Base-by-base conservation (phyloP, 1,140 invertebrate genomes). In the Saccostrea echinata region DNA sequence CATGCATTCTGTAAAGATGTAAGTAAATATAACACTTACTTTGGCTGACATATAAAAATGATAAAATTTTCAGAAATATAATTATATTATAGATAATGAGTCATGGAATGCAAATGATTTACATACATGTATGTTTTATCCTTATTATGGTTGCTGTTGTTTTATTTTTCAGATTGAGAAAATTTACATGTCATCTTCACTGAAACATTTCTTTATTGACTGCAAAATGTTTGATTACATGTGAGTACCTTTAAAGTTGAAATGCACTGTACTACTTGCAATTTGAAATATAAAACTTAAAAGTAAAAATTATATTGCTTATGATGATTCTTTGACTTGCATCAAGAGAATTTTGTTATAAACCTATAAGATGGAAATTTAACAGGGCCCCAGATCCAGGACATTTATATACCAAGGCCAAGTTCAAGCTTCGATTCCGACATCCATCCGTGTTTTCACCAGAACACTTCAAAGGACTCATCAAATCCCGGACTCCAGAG, bases 1-100 rank as follows among this genome's bases (percentile, higher is more conserved):
- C 83, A 82, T 11, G 76, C 82, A 68, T 89, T 89, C 35, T 89
- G 88, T 87, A 89, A 89, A 85, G 86, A 89, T 86, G 88, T 89
- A 87, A 84, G 88, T 89, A 24, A 51, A 51, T 16, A 51, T 53
- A 43, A 1, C 43, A 43, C 6, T 43, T 43, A 43, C 43, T 2
- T n/a, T n/a, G n/a, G n/a, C n/a, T n/a, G n/a, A n/a, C n/a, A n/a
- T n/a, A n/a, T n/a, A n/a, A n/a, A n/a, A n/a, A n/a, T n/a, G n/a
- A n/a, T n/a, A n/a, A n/a, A n/a, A n/a, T n/a, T n/a, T n/a, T n/a
- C n/a, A n/a, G n/a, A n/a, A n/a, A n/a, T n/a, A n/a, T 43, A 43
- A 4, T 43, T 6, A 1, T 43, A 43, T 43, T 9, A n/a, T n/a
- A n/a, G n/a, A n/a, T n/a, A n/a, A n/a, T n/a, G n/a, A n/a, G n/a